Evolutionary conservation across 2,113 vertebrate genomes (phyloP).

Genomic region (Leiothrix lutea): DNA sequence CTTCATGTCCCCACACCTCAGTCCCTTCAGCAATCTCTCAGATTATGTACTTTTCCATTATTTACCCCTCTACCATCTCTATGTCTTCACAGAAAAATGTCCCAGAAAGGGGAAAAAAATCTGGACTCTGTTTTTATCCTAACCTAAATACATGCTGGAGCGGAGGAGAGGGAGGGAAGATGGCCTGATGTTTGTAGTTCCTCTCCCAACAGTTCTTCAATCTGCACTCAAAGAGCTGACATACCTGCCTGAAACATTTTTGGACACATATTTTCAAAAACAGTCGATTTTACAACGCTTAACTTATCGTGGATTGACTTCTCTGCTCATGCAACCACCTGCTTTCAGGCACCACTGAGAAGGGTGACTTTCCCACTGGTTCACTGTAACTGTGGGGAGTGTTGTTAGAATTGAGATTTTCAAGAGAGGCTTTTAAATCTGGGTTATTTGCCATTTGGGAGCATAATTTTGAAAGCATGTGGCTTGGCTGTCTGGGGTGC

Average conservation of each 20-base stretch:
- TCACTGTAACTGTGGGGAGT: neutral
- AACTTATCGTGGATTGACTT: neutral
- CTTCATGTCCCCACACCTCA: neutral
- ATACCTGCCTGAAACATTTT: neutral
- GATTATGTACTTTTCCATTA: neutral
- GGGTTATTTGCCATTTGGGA: neutral
- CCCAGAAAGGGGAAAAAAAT: neutral
- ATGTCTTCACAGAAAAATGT: neutral
- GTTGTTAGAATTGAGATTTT: neutral
- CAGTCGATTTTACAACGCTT: neutral
- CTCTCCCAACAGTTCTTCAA: neutral
- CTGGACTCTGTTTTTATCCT: neutral
- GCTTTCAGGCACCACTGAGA: neutral
- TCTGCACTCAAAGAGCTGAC: neutral
- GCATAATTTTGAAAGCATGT: neutral
- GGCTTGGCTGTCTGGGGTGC: neutral
- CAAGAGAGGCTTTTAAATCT: neutral
- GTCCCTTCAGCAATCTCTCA: neutral
- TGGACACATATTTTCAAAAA: neutral
- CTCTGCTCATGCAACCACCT: neutral
- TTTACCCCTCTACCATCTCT: neutral
- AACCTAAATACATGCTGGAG: neutral
- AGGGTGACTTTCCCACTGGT: neutral
- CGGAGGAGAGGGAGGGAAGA: neutral
- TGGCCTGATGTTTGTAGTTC: neutral